Conservation (phyloP, 2,888 invertebrate genomes). For the Mimas tiliae region DNA sequence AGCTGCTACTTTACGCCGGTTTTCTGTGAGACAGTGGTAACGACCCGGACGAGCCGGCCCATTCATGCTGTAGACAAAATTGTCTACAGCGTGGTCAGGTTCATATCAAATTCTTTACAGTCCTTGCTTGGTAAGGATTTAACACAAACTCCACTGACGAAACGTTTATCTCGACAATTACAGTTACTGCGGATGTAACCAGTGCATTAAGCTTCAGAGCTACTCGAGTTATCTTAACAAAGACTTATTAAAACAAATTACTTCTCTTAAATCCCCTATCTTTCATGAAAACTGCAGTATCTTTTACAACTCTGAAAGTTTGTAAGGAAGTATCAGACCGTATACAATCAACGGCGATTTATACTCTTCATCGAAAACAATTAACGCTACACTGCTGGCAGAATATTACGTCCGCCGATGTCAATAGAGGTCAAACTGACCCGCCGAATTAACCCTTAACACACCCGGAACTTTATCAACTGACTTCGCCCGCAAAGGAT, state of each 20-base stretch:
- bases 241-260: neutral
- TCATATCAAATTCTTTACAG: neutral
- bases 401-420: constrained; percentile 26
- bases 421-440: constrained; percentile 57
- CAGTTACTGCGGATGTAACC: neutral
- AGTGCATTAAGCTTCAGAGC: neutral
- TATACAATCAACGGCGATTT: constrained; percentile 13
- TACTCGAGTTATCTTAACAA: constrained; percentile 5
- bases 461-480: constrained; percentile 57
- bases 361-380: constrained; percentile 34
- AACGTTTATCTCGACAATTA: constrained; percentile 14
- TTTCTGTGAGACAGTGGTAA: too few species aligned
- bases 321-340: neutral
- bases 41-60: too few species aligned
- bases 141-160: neutral
- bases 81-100: too few species aligned
- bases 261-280: neutral
- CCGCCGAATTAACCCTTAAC: constrained; percentile 55
- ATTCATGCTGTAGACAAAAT: too few species aligned
- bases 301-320: neutral
- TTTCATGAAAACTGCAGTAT: neutral
- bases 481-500: constrained; percentile 53
- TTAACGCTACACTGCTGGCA: constrained; percentile 31
- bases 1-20: too few species aligned
- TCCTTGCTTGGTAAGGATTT: neutral